Conservation (phyloP, 2,113 vertebrate genomes). For the Xyrauchen texanus region DNA sequence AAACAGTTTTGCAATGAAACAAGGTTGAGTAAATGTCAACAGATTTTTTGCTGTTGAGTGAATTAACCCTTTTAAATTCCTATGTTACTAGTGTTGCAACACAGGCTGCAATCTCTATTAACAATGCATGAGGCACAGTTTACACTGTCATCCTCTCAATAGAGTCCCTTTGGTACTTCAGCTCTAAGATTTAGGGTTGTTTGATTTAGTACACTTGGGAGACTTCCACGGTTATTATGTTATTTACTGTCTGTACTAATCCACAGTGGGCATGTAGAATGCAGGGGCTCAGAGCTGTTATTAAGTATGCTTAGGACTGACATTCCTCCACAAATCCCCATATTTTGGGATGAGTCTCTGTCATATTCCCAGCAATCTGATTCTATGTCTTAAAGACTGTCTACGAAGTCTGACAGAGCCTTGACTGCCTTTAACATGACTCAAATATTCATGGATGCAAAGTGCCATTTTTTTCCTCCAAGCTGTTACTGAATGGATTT, state of each 20-base stretch:
- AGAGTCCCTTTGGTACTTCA: slow-evolving; percentile 24
- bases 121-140: neutral
- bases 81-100: neutral
- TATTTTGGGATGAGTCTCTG: slow-evolving; percentile 13
- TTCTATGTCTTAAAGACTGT: neutral
- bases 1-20: no score
- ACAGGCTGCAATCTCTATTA: neutral
- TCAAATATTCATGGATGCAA: neutral
- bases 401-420: neutral
- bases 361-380: slow-evolving; percentile 3
- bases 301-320: slow-evolving; percentile 33
- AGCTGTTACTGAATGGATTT: neutral
- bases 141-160: neutral
- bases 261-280: slow-evolving; percentile 20
- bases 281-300: slow-evolving; percentile 29
- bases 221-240: slow-evolving; percentile 21
- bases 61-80: neutral
- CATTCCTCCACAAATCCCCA: slow-evolving; percentile 28
- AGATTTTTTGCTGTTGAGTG: neutral
- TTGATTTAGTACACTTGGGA: slow-evolving; percentile 29
- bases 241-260: slow-evolving; percentile 30
- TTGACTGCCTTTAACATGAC: neutral
- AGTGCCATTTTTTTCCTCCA: neutral
- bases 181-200: neutral
- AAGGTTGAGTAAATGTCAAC: no score